These are phyloP conservation scores for Drosophila nr. perissopoda DNA, from an alignment of 2,888 invertebrate genomes.

Conservation along the genomic window DNA sequence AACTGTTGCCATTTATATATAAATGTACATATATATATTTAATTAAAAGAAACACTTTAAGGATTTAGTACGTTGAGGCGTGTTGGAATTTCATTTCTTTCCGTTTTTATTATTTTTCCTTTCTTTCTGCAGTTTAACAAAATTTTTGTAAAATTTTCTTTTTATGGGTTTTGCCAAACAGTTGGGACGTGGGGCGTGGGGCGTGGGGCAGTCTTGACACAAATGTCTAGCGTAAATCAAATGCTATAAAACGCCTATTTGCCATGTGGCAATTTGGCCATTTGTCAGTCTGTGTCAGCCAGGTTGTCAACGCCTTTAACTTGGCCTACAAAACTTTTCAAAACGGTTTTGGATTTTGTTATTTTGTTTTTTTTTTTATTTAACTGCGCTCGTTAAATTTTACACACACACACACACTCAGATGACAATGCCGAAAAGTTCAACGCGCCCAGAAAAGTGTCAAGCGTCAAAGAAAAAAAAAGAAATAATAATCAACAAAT, in stretches of 20 bases:
- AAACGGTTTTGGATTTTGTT: slow-evolving; percentile 4
- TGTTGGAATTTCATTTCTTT: slow-evolving; percentile 34
- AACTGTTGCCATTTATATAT: slow-evolving; percentile 20
- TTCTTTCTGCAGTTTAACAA: background rate
- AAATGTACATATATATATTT: slow-evolving; percentile 54
- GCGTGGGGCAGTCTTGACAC: slow-evolving; percentile 10
- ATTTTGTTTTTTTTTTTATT: slow-evolving; percentile 2
- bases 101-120: background rate
- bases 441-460: slow-evolving; percentile 59
- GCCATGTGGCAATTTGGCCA: slow-evolving; percentile 8
- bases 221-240: slow-evolving; percentile 57
- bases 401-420: slow-evolving; percentile 45
- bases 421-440: slow-evolving; percentile 52
- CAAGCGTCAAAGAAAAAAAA: slow-evolving; percentile 23
- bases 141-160: slow-evolving; percentile 14
- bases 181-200: slow-evolving; percentile 18
- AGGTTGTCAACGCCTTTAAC: slow-evolving; percentile 46
- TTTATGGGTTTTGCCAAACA: background rate
- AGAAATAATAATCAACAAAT: slow-evolving; percentile 45
- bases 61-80: slow-evolving; percentile 45
- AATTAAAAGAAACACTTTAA: slow-evolving; percentile 50
- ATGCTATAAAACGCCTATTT: slow-evolving; percentile 34
- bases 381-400: slow-evolving; percentile 58
- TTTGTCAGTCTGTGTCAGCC: slow-evolving; percentile 38
- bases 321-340: slow-evolving; percentile 20